Percentiles rank a stretch among this genome's conserved stretches.
phyloP scores from a whole-genome alignment of 1,140 invertebrate genomes.

The Scaptomyza hsui region DNA sequence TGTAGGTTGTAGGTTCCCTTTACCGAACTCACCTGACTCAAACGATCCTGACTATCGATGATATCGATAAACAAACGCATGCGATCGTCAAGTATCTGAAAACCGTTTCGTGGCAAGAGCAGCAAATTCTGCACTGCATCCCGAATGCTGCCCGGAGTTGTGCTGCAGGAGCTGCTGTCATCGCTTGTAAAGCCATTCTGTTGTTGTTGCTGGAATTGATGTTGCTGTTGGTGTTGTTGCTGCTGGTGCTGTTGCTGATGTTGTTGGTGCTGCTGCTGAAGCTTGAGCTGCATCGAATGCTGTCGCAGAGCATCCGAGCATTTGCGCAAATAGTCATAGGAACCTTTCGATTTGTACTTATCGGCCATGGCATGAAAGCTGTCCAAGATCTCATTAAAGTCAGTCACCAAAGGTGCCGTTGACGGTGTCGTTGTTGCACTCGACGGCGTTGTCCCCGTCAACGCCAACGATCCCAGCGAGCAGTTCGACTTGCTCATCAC shows the following conservation, averaged over 20 bases:
- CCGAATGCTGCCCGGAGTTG: slow-evolving; percentile 85
- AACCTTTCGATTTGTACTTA: slow-evolving; percentile 83
- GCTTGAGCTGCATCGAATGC: slow-evolving; percentile 75
- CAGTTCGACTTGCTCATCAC: slow-evolving; percentile 71
- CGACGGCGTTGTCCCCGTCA: slow-evolving; percentile 55
- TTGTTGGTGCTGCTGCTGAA: slow-evolving; percentile 69
- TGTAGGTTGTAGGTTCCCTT: neutral
- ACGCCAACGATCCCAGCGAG: slow-evolving; percentile 54
- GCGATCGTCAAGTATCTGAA: slow-evolving; percentile 90
- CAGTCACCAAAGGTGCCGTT: slow-evolving; percentile 72
- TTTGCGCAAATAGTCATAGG: slow-evolving; percentile 83
- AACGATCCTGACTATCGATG: slow-evolving; percentile 90
- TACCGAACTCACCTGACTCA: slow-evolving; percentile 88
- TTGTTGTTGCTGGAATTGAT: slow-evolving; percentile 51
- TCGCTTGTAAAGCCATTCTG: slow-evolving; percentile 73
- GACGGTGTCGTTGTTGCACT: slow-evolving; percentile 76
- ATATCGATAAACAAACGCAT: slow-evolving; percentile 91
- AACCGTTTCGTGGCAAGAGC: slow-evolving; percentile 88
- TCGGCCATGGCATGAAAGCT: slow-evolving; percentile 83
- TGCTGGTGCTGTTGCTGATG: slow-evolving; percentile 44
- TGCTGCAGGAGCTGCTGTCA: slow-evolving; percentile 82
- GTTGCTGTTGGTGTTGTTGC: slow-evolving; percentile 30
- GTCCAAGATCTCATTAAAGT: slow-evolving; percentile 83
- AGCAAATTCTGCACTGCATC: slow-evolving; percentile 89
- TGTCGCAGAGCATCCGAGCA: slow-evolving; percentile 82